Percentiles rank a stretch among this genome's conserved stretches.
Conservation (phyloP, 2,888 invertebrate species). For the Epinotia demarniana region DNA sequence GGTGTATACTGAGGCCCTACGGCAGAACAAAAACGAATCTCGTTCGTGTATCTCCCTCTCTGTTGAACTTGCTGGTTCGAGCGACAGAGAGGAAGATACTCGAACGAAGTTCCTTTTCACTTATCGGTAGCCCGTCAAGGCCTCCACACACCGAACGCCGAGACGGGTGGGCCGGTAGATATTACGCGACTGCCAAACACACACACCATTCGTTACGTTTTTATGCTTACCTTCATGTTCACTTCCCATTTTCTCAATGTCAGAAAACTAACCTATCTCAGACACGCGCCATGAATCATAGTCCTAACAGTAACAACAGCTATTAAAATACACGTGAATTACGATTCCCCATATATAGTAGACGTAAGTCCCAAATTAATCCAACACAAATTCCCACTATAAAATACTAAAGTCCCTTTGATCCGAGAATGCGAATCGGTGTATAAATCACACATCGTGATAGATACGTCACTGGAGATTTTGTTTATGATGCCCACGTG, state of each 20-base stretch:
- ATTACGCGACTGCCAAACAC: no score
- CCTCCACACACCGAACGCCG: no score
- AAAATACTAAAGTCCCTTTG: conserved; percentile 23
- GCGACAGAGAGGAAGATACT: no score
- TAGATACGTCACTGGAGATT: conserved; percentile 17
- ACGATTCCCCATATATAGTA: conserved; percentile 3
- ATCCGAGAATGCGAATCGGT: conserved; percentile 21
- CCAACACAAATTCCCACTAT: conserved; percentile 15
- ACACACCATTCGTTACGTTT: neutral
- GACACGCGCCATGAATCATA: neutral
- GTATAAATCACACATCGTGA: conserved; percentile 19
- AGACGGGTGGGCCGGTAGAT: no score
- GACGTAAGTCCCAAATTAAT: conserved; percentile 22
- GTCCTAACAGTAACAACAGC: neutral
- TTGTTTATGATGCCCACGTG: conserved; percentile 8
- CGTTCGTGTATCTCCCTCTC: no score
- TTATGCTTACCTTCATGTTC: no score
- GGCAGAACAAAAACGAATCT: no score
- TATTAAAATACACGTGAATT: conserved; percentile 6
- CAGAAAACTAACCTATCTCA: neutral
- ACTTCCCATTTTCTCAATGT: neutral
- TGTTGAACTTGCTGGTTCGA: no score
- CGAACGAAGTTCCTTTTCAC: no score
- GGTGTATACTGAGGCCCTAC: no score
- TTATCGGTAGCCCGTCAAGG: no score